Conservation (phyloP, 2,113 vertebrate species). For the Rhynchopsitta pachyrhyncha region DNA sequence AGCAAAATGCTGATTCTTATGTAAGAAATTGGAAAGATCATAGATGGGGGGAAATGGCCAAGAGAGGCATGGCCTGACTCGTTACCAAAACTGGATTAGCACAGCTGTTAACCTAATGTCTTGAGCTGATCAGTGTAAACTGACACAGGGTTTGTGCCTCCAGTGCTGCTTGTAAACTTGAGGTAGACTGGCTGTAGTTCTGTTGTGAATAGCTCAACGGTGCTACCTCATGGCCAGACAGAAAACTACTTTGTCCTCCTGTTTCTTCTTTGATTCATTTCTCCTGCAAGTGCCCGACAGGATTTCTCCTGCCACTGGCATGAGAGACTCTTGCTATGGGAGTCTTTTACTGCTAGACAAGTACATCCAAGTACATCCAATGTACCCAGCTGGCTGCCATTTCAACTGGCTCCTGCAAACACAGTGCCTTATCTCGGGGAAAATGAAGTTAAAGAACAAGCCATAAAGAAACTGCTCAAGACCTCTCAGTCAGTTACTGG, state of each 20-base stretch:
- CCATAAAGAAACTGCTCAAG: background rate
- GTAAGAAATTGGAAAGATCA: background rate
- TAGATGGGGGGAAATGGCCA: background rate
- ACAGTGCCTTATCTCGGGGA: background rate
- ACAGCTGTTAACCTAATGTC: background rate
- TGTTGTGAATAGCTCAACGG: background rate
- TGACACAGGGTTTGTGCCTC: background rate
- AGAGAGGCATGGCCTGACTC: background rate
- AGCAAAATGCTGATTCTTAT: background rate
- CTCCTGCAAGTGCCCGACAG: background rate
- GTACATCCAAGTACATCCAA: background rate
- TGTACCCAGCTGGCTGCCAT: too few relatives aligned
- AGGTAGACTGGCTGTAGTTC: background rate
- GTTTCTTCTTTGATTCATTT: background rate
- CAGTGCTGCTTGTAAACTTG: background rate
- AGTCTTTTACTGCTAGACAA: background rate
- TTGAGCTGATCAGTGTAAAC: background rate
- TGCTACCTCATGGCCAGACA: conserved; percentile 15
- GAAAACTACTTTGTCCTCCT: background rate
- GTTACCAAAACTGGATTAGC: background rate
- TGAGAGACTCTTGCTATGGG: background rate
- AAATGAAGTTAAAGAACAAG: background rate
- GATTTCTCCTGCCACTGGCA: background rate
- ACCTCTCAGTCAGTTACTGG: background rate
- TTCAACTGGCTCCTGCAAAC: background rate